Conservation (phyloP, 2,888 invertebrate species). For the Phorcus lineatus region DNA sequence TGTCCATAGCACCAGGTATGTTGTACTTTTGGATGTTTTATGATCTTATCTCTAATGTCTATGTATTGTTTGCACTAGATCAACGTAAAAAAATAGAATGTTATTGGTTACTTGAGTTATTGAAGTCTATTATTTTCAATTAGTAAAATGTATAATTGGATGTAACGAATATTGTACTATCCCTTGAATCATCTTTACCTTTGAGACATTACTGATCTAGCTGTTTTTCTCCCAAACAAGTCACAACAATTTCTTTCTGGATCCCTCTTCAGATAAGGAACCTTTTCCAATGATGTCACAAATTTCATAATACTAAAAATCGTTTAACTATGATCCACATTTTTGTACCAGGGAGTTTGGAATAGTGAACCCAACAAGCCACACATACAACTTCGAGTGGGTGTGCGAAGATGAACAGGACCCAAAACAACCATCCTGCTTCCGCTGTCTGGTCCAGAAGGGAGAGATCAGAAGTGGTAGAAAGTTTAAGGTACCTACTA, state of each 20-base stretch:
- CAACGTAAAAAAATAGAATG: not conserved
- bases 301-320: no score
- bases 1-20: conserved; percentile 61
- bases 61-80: not conserved
- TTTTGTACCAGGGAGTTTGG: conserved; percentile 79
- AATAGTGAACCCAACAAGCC: conserved; percentile 82
- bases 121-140: no score
- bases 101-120: not conserved
- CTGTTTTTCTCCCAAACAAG: no score
- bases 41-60: not conserved
- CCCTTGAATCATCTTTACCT: no score
- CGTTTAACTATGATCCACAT: no score
- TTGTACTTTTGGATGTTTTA: conserved; percentile 5
- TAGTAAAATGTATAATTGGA: no score
- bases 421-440: conserved; percentile 75
- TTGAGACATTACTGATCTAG: no score
- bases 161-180: no score
- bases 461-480: conserved; percentile 80
- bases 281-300: no score
- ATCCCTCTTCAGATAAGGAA: no score
- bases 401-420: conserved; percentile 78
- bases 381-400: conserved; percentile 80
- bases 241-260: no score
- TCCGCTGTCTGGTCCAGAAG: conserved; percentile 80
- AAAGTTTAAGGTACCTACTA: conserved; percentile 56